Evolutionary conservation across 2,888 invertebrate genomes (phyloP).

Genomic region (Myopa testacea): DNA sequence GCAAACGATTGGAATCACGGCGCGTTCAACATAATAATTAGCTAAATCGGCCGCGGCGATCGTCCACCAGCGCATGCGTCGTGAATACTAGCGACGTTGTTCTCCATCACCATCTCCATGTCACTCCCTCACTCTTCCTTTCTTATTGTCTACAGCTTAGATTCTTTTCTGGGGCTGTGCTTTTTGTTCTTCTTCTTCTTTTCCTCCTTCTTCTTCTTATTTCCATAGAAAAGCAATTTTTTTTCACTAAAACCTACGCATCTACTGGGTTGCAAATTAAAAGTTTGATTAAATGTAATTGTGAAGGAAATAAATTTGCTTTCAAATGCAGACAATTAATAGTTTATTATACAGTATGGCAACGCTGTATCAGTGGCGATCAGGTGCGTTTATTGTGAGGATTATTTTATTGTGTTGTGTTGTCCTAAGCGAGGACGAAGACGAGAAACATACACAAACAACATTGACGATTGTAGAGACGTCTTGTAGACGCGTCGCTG

Average conservation of each 20-base stretch:
- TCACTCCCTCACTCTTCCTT: background rate
- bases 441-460: no score
- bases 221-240: background rate
- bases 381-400: background rate
- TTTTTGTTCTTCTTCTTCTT: background rate
- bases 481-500: no score
- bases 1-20: slow-evolving; percentile 10
- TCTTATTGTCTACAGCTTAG: background rate
- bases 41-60: background rate
- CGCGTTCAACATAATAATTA: slow-evolving; percentile 5
- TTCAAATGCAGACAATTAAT: slow-evolving; percentile 1
- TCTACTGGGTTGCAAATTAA: background rate
- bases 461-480: no score
- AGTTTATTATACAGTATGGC: slow-evolving; percentile 8
- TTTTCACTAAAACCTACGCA: background rate
- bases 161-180: background rate
- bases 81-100: background rate
- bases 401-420: background rate
- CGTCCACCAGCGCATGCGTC: background rate
- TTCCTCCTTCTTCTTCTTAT: background rate
- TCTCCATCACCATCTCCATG: background rate
- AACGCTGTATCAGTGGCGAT: slow-evolving; percentile 1
- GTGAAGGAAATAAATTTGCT: slow-evolving; percentile 32
- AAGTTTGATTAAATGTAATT: background rate
- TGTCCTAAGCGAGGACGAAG: background rate